Percentiles rank a stretch among this genome's conserved stretches.
Evolutionary conservation across 2,888 invertebrate genomes (phyloP).

Genomic region (Epsilonema sp.): DNA sequence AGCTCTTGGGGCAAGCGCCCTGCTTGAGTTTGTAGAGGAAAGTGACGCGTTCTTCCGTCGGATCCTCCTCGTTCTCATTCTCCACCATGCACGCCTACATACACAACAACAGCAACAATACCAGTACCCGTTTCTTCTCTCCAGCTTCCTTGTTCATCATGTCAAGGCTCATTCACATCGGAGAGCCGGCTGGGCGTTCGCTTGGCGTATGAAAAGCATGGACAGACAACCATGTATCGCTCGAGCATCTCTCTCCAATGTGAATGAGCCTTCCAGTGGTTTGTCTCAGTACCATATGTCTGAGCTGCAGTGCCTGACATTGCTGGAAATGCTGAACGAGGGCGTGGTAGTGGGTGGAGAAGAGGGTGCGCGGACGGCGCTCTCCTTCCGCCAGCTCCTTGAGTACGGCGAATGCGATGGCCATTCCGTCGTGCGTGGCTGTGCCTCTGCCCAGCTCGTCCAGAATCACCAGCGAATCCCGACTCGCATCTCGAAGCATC

Average conservation of each 20-base stretch:
- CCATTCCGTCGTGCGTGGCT: conserved; percentile 89
- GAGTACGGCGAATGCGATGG: conserved; percentile 78
- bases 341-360: conserved; percentile 75
- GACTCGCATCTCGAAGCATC: conserved; percentile 67
- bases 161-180: too few relatives aligned
- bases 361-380: conserved; percentile 53
- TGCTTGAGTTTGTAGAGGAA: conserved; percentile 78
- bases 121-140: background rate
- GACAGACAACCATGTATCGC: too few relatives aligned
- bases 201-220: too few relatives aligned
- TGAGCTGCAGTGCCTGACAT: conserved; percentile 35
- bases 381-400: conserved; percentile 47
- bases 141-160: too few relatives aligned
- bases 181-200: too few relatives aligned
- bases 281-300: conserved; percentile 27
- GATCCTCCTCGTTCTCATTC: conserved; percentile 49
- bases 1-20: conserved; percentile 89
- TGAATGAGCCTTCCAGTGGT: too few relatives aligned
- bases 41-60: conserved; percentile 72
- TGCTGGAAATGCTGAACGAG: conserved; percentile 59
- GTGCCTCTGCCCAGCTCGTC: conserved; percentile 93
- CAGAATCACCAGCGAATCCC: conserved; percentile 68
- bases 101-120: conserved; percentile 19
- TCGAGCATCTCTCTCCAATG: too few relatives aligned
- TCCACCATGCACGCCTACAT: conserved; percentile 85